Base-by-base conservation (phyloP, 1,140 invertebrate genomes). In the Gonatopus flavifemur region DNA sequence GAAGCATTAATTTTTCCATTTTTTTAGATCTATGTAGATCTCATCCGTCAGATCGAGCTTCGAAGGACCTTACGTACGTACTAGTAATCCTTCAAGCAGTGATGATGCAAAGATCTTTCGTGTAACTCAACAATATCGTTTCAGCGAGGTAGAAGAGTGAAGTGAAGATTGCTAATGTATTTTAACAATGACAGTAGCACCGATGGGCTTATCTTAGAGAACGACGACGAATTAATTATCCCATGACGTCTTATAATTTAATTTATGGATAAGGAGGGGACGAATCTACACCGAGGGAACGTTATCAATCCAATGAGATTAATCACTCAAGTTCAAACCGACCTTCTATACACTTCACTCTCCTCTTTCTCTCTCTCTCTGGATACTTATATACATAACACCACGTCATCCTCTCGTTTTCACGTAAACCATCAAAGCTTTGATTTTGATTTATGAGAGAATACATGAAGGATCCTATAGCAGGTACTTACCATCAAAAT, bases 301-400 rank as follows among this genome's bases (percentile, higher is more conserved):
- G 61, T 69, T 70, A 73, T 73, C 69, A 73, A 73, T 72, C 68
- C 58, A 55, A 54, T 40, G 64, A 73, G 69, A 73, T 73, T 73
- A 73, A 73, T 73, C 67, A 65, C 66, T 64, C 60, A 70, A 71
- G 67, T 73, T 72, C 69, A 72, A 64, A 61, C 57, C 55, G 50
- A 56, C 54, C 66, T 70, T 52, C 61, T 49, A 69, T 72, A 65
- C 69, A 66, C 67, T 71, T 70, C 64, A 58, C 56, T 67, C 36
- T n/a, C n/a, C n/a, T n/a, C n/a, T n/a, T n/a, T n/a, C n/a, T n/a
- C n/a, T n/a, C n/a, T n/a, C n/a, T n/a, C n/a, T n/a, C n/a, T n/a
- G n/a, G n/a, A n/a, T n/a, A n/a, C n/a, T n/a, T 40, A 44, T 65
- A 65, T 69, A 63, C 63, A 69, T 58, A 62, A 63, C 53, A 56